Base-by-base conservation (phyloP, 2,797 vertebrate species). In the Melanotaenia pygmaea region DNA sequence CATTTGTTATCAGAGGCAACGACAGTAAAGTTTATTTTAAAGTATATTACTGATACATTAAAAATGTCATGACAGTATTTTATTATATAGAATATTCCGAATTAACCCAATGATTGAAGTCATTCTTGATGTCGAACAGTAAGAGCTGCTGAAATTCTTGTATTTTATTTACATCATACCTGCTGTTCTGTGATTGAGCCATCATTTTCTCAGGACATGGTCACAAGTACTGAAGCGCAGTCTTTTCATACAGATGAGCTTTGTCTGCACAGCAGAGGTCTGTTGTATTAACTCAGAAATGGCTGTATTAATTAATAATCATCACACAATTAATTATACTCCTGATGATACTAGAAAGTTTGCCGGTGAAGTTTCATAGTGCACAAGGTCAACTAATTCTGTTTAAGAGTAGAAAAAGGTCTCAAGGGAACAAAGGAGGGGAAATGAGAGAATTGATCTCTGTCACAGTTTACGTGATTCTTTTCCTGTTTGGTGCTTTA, bases 401-500 rank as follows among this genome's bases (percentile, higher is more conserved):
- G 45, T 63, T 70, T 63, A 18, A 68, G 70, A 68, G 69, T 56
- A 57, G 34, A 45, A 65, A 74, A 70, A 30, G 65, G 24, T 65
- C 68, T 51, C 74, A 26, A 13, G 34, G 74, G 84, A 62, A 50
- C 11, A 34, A 18, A 5, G 67, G 53, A 32, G 53, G 35, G 62
- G 75, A 80, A 83, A 76, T 67, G 50, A 79, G 70, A 63, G 65
- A 83, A 86, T 74, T 86, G 74, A 86, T 88, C 87, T 78, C 51
- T 67, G 75, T 76, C 72, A 64, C 72, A 65, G 74, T 64, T 72
- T 80, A 72, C 72, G 67, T 72, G 74, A 87, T 87, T 66, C 79
- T 83, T 77, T 73, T 59, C 59, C 61, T 67, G 67, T 82, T 89
- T 73, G 37, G 74, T 77, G 76, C 65, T 74, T 77, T 74, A 64